Evolutionary conservation across 2,113 vertebrate species (phyloP), one percentile per base, ranked within the genome.

Genomic region (Speoplatyrhinus poulsoni): DNA sequence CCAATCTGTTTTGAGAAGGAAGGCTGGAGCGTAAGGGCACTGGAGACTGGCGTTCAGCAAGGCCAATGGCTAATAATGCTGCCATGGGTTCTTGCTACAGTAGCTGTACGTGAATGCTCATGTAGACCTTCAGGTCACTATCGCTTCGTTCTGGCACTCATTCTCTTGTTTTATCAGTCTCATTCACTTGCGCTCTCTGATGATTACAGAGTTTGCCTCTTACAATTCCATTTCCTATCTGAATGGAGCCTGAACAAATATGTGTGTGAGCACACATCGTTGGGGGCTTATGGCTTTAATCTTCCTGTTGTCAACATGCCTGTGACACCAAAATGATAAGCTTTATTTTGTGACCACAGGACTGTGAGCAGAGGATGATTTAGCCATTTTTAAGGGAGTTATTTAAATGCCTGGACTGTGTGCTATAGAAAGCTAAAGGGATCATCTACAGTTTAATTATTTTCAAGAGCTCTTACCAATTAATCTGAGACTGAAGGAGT

Each of bases 201-300:
- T 58, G 54, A 48, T 47, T 70, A 50, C 50, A 32, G 4, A 70
- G 33, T 6, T 4, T 55, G 36, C 48, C 19, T 65, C 11, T 41
- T 8, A 41, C 48, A 32, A 15, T 75, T 65, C 55, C 49, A 67
- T 68, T 72, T 73, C 32, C 65, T 50, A 67, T 47, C 15, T 65
- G 66, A 69, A 46, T 53, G 36, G 32, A 60, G 46, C 57, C 62
- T 65, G 58, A 60, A 57, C 13, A 58, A 72, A 65, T 58, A 36
- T 16, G 62, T 52, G 13, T 41, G 46, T 17, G 55, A 26, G 26
- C 26, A 26, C 50, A 60, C 57, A 64, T 16, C 41, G 75, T 50
- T 16, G 12, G 62, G 36, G 36, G 36, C 36, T 66, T 62, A 74
- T 17, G 13, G 6, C 60, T 50, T 58, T 46, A 36, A 57, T 72